Evolutionary conservation across 2,113 vertebrate species (phyloP).

Genomic region (Chaetodon auriga): DNA sequence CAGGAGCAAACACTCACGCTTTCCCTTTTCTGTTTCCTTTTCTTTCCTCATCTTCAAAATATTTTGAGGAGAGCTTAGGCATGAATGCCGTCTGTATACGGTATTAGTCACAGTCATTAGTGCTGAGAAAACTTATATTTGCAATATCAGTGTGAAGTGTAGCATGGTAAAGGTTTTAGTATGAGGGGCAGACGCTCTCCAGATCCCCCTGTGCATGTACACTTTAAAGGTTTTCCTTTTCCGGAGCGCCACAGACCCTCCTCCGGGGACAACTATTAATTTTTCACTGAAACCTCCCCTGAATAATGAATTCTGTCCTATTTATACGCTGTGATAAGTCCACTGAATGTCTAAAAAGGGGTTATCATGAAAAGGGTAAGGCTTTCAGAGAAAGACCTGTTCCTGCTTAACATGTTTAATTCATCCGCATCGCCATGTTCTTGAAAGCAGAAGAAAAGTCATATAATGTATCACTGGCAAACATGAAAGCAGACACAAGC

Average conservation of each 20-base stretch:
- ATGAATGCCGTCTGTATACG: conserved; percentile 56
- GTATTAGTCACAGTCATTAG: conserved; percentile 73
- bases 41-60: conserved; percentile 38
- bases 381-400: conserved; percentile 78
- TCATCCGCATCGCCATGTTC: conserved; percentile 72
- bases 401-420: conserved; percentile 81
- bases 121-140: conserved; percentile 70
- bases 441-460: conserved; percentile 70
- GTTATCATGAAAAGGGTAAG: conserved; percentile 79
- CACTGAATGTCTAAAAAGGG: conserved; percentile 80
- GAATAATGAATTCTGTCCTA: conserved; percentile 84
- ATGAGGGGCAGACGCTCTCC: conserved; percentile 66
- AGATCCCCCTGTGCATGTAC: conserved; percentile 75
- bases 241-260: conserved; percentile 69
- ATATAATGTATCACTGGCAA: conserved; percentile 71
- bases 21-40: conserved; percentile 24
- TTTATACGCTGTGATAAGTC: conserved; percentile 82
- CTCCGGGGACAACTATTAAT: conserved; percentile 81
- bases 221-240: conserved; percentile 81
- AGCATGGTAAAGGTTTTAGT: conserved; percentile 72
- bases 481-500: conserved; percentile 74
- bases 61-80: conserved; percentile 60
- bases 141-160: conserved; percentile 64
- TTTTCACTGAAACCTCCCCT: conserved; percentile 82
- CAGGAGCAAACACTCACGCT: conserved; percentile 23